Evolutionary conservation across 2,113 vertebrate species (phyloP).

Genomic region (Neoarius graeffei): DNA sequence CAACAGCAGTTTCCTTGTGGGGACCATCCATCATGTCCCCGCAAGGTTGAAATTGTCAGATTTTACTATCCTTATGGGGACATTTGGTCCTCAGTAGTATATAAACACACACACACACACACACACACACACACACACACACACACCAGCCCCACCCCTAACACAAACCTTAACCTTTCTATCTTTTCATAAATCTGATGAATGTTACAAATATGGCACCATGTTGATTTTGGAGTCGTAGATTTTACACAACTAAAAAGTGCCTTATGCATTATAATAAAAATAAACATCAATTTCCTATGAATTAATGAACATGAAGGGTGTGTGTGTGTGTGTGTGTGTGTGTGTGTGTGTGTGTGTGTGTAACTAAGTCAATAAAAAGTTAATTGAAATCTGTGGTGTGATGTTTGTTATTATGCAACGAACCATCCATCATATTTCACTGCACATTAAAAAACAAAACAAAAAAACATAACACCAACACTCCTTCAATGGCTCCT

Average conservation of each 20-base stretch:
- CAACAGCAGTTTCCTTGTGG: no score
- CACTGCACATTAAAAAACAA: slow-evolving; percentile 13
- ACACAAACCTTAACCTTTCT: neutral
- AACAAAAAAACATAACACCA: slow-evolving; percentile 5
- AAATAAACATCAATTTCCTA: slow-evolving; percentile 10
- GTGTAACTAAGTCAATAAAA: slow-evolving; percentile 15
- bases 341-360: neutral
- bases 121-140: neutral
- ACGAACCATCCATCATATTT: slow-evolving; percentile 45
- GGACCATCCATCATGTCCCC: no score
- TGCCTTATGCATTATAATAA: neutral
- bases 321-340: slow-evolving; percentile 1
- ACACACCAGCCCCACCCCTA: neutral
- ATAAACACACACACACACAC: no score
- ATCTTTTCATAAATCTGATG: neutral
- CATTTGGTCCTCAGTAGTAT: no score
- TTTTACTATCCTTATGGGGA: no score
- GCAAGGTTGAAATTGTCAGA: no score
- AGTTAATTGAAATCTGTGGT: slow-evolving; percentile 17
- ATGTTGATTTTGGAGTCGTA: neutral
- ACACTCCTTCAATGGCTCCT: slow-evolving; percentile 44
- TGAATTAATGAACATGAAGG: neutral
- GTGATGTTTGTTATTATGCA: slow-evolving; percentile 47
- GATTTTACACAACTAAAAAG: neutral
- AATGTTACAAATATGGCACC: neutral